A percentile compares a stretch with the other conserved stretches of the same genome.
These are phyloP conservation scores for Pseudomyrmex sp. DNA, from an alignment of 1,140 invertebrate species.

Conservation along the genomic window DNA sequence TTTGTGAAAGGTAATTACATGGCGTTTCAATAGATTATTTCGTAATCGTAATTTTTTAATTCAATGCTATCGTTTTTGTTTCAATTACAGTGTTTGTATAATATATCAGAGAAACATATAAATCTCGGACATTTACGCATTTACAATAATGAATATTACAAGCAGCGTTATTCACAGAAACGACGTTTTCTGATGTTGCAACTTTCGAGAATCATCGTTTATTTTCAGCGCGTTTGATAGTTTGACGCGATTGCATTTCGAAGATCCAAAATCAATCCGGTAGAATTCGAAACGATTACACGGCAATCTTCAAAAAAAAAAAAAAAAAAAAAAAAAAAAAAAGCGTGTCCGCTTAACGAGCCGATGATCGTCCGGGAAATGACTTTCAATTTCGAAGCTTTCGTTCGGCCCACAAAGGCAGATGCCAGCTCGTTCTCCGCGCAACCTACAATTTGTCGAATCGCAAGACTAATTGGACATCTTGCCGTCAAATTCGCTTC, in stretches of 20 bases:
- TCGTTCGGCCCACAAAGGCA: conserved; percentile 70
- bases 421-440: conserved; percentile 72
- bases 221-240: not conserved
- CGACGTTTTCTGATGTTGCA: not conserved
- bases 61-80: not conserved
- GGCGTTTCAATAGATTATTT: not conserved
- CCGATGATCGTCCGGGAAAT: conserved; percentile 75
- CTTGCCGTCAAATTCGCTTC: conserved; percentile 68
- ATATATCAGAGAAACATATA: not conserved
- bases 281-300: conserved; percentile 45
- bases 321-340: too few relatives aligned
- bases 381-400: conserved; percentile 78
- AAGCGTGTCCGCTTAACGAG: conserved; percentile 66
- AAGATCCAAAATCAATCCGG: conserved; percentile 39
- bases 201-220: conserved; percentile 2
- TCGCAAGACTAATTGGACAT: conserved; percentile 79
- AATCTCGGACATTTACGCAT: not conserved
- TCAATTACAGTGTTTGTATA: not conserved
- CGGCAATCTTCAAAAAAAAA: conserved; percentile 23
- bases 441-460: conserved; percentile 77
- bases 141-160: not conserved
- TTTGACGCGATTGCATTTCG: not conserved
- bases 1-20: not conserved
- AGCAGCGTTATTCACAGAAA: not conserved
- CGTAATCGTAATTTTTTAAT: not conserved